Evolutionary conservation across 2,888 invertebrate genomes (phyloP).

Genomic region (Eilema sororculum): DNA sequence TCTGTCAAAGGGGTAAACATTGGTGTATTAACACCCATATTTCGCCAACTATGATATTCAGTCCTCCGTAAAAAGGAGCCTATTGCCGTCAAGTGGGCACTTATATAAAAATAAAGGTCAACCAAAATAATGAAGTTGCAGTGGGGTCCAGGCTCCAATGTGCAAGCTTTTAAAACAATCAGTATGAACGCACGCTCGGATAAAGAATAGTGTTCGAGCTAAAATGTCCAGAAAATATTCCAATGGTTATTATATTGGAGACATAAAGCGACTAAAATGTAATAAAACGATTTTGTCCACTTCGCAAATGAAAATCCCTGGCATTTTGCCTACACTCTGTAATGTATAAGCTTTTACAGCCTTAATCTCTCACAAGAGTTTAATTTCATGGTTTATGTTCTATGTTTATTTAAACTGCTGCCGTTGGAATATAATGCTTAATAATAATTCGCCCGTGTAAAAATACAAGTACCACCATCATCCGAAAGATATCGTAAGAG

Average conservation of each 20-base stretch:
- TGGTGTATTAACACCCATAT: too few relatives aligned
- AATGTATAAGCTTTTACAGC: conserved; percentile 46
- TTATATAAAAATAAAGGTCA: background rate
- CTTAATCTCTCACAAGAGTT: conserved; percentile 46
- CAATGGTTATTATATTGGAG: background rate
- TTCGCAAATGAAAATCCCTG: conserved; percentile 43
- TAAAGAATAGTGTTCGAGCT: background rate
- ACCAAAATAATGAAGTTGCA: background rate
- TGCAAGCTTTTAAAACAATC: too few relatives aligned
- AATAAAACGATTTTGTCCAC: conserved; percentile 13
- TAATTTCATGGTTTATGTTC: conserved; percentile 53
- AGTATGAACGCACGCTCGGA: background rate
- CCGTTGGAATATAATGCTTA: background rate
- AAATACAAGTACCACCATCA: too few relatives aligned
- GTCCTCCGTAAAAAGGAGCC: too few relatives aligned
- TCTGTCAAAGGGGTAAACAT: too few relatives aligned
- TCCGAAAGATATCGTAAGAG: too few relatives aligned
- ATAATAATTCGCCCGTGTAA: too few relatives aligned
- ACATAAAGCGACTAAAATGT: conserved; percentile 6
- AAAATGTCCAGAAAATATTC: background rate
- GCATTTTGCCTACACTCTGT: conserved; percentile 51
- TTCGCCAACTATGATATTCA: too few relatives aligned
- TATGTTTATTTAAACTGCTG: conserved; percentile 13
- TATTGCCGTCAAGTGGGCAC: too few relatives aligned
- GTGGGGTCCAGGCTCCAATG: background rate